A percentile compares a stretch with the other conserved stretches of the same genome.
Conservation (phyloP, 2,797 vertebrate species). For the Paguma larvata region DNA sequence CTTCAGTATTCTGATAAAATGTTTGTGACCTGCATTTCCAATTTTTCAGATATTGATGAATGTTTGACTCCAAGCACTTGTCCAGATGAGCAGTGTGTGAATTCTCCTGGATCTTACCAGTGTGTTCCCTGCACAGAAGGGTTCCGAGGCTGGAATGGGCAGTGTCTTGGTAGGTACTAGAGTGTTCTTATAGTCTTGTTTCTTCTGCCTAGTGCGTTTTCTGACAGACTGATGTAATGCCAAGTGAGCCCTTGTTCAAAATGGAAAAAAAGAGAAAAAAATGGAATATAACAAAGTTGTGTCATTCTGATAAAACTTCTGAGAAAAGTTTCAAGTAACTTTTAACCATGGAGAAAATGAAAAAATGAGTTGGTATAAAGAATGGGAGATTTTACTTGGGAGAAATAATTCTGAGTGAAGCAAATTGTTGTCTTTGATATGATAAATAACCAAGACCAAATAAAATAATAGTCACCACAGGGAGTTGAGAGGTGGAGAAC, state of each 20-base stretch:
- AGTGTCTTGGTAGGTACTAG: conserved; percentile 92
- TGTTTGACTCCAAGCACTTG: conserved; percentile 91
- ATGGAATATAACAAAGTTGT: not conserved
- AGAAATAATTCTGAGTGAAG: not conserved
- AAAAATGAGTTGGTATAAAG: not conserved
- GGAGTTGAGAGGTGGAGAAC: not conserved
- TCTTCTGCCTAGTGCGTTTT: not conserved
- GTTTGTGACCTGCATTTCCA: conserved; percentile 33
- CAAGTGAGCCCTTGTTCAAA: conserved; percentile 13
- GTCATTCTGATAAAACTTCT: conserved; percentile 3
- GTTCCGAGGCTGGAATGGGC: conserved; percentile 93
- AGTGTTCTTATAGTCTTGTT: not conserved
- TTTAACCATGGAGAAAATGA: not conserved
- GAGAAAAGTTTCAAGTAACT: not conserved
- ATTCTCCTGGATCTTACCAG: conserved; percentile 93
- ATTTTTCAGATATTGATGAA: conserved; percentile 93
- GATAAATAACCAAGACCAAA: not conserved
- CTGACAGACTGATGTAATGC: not conserved
- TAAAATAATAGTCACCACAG: not conserved
- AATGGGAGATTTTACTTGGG: not conserved
- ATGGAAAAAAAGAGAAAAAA: not conserved
- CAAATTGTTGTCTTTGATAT: not conserved
- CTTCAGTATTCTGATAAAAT: not conserved
- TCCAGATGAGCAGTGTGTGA: conserved; percentile 94
- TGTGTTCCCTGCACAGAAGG: conserved; percentile 94